phyloP scores from a whole-genome alignment of 2,888 invertebrate genomes.

The Rhyacophila evoluta region DNA sequence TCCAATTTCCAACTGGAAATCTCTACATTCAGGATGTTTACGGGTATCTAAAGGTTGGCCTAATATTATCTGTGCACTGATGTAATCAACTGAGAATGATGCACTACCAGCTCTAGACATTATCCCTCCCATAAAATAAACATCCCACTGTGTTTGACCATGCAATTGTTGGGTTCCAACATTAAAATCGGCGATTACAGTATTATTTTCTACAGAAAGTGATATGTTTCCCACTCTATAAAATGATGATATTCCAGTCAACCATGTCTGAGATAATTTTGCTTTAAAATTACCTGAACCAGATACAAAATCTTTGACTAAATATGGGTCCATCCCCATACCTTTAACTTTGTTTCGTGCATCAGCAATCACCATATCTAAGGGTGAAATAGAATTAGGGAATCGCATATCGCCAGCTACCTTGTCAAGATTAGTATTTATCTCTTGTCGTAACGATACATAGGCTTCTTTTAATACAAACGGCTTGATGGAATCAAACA shows the following conservation, averaged over 20 bases:
- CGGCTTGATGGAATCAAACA: constrained; percentile 90
- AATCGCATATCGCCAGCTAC: constrained; percentile 78
- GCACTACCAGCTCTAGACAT: constrained; percentile 79
- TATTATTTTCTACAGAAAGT: constrained; percentile 79
- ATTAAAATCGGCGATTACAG: constrained; percentile 75
- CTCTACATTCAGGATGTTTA: constrained; percentile 77
- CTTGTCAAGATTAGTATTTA: constrained; percentile 80
- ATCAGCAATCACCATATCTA: constrained; percentile 86
- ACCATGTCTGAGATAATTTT: constrained; percentile 79
- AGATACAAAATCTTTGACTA: constrained; percentile 79
- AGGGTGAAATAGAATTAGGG: constrained; percentile 87
- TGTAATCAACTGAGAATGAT: constrained; percentile 83
- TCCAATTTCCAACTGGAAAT: constrained; percentile 83
- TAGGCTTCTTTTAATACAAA: constrained; percentile 84
- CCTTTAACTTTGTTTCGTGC: constrained; percentile 76
- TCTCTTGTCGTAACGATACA: constrained; percentile 77
- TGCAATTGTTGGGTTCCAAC: constrained; percentile 84
- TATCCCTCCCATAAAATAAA: constrained; percentile 76
- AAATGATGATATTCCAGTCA: constrained; percentile 84
- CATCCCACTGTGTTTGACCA: constrained; percentile 84
- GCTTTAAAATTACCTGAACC: constrained; percentile 78
- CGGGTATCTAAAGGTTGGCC: constrained; percentile 85
- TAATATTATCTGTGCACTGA: constrained; percentile 76
- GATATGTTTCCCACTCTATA: constrained; percentile 85
- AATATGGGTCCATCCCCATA: constrained; percentile 81